Percentiles rank a stretch among this genome's conserved stretches.
Conservation (phyloP, 2,113 vertebrate genomes). For the Oryzias celebensis region DNA sequence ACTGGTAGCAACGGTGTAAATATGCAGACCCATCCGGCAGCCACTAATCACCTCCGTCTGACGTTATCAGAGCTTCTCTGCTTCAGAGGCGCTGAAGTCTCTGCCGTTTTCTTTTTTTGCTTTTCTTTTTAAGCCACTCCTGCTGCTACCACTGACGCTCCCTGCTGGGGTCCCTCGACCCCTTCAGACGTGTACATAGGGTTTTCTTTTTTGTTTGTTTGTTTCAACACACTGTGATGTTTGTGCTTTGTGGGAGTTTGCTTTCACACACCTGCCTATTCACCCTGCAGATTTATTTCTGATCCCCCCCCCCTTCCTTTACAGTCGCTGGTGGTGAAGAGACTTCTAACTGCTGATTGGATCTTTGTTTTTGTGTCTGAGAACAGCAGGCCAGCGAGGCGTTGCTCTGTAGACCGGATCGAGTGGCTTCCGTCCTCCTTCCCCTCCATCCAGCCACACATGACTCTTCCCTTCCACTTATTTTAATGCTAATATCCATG, state of each 20-base stretch:
- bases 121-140: not conserved
- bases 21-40: conserved; percentile 55
- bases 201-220: conserved; percentile 16
- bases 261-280: conserved; percentile 16
- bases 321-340: conserved; percentile 11
- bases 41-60: conserved; percentile 21
- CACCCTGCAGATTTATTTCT: conserved; percentile 14
- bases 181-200: conserved; percentile 42
- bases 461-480: conserved; percentile 22
- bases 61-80: conserved; percentile 11
- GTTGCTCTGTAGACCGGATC: conserved; percentile 36
- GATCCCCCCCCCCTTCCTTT: not conserved
- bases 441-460: conserved; percentile 22
- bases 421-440: conserved; percentile 27
- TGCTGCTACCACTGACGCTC: conserved; percentile 33
- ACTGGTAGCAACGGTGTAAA: conserved; percentile 71
- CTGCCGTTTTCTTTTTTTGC: not conserved
- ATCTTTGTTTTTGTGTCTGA: conserved; percentile 9
- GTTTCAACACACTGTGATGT: conserved; percentile 62
- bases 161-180: not conserved
- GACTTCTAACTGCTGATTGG: conserved; percentile 33
- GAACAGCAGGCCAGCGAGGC: conserved; percentile 25
- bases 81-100: conserved; percentile 36
- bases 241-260: conserved; percentile 25
- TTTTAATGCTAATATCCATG: conserved; percentile 32